phyloP scores from a whole-genome alignment of 1,140 invertebrate species.

The Mycetomoellerius zeteki region DNA sequence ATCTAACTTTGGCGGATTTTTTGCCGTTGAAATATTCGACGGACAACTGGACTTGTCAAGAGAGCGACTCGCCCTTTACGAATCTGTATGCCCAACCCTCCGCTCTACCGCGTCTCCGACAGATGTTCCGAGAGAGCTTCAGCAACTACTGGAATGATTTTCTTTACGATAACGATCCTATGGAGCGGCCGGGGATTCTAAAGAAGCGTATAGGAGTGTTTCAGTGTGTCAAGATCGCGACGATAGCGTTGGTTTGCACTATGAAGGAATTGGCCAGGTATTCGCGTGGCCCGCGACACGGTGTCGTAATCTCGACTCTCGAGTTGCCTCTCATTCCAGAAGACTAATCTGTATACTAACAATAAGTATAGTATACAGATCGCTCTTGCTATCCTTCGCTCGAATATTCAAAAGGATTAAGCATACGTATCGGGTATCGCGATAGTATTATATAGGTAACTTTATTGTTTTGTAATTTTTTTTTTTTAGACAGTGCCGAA shows the following conservation, averaged over 20 bases:
- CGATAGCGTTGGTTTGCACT: slow-evolving; percentile 88
- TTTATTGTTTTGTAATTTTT: neutral
- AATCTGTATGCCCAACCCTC: slow-evolving; percentile 89
- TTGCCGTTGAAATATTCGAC: slow-evolving; percentile 89
- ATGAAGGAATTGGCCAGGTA: slow-evolving; percentile 88
- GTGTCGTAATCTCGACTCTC: neutral
- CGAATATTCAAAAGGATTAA: neutral
- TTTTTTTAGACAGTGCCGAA: slow-evolving; percentile 76
- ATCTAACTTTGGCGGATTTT: slow-evolving; percentile 91
- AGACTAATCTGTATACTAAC: no score
- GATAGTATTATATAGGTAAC: no score
- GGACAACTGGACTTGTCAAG: slow-evolving; percentile 82
- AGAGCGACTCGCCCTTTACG: slow-evolving; percentile 86
- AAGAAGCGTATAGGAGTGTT: slow-evolving; percentile 89
- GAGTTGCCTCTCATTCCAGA: neutral
- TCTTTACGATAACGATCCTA: slow-evolving; percentile 92
- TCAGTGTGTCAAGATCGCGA: slow-evolving; percentile 88
- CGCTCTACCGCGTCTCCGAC: slow-evolving; percentile 90
- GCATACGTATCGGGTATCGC: no score
- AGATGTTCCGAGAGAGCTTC: slow-evolving; percentile 90
- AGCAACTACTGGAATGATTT: slow-evolving; percentile 94
- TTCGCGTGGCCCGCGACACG: neutral
- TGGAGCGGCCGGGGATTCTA: slow-evolving; percentile 90
- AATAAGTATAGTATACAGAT: no score
- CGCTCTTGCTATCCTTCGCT: neutral